Base-by-base conservation (phyloP, 2,797 vertebrate species). In the Mormyrops attenuatus region DNA sequence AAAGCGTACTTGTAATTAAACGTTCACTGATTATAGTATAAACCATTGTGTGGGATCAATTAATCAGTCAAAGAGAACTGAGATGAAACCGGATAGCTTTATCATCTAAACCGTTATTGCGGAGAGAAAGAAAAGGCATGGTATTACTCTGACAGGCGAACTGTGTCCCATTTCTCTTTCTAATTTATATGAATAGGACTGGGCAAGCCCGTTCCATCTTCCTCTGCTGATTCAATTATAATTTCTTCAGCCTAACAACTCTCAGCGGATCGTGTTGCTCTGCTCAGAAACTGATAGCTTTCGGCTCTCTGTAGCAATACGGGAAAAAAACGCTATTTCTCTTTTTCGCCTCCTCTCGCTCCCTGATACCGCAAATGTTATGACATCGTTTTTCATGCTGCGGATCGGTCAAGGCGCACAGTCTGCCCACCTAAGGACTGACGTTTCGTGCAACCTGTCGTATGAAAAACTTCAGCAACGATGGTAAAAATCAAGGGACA, bases 201-300 rank as follows among this genome's bases (percentile, higher is more conserved):
- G 90, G 94, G 94, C 93, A 93, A 92, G 89, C 4, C 82, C 90
- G 89, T 85, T 89, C 86, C 89, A 88, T 90, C 90, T 90, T 90
- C 89, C 88, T 84, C 84, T 89, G 90, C 85, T 87, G 87, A 90
- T 92, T 93, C 91, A 92, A 92, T 93, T 92, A 89, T 90, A 91
- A 95, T 95, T 93, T 92, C 92, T 94, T 89, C 92, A 94, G 93
- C 92, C 92, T 92, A 92, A 92, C 52, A 90, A 91, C 92, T 93
- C 96, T 94, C 93, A 2, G 49, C 94, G 94, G 95, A 94, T 90
- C 85, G 88, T 30, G n/a, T 90, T 94, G 93, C 94, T 93, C 90
- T 93, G 93, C 93, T 93, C 91, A 94, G 91, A 94, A 94, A 94
- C 93, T 93, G 95, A 96, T 93, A 93, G 93, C 94, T 93, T 92